Evolutionary conservation across 2,797 vertebrate species (phyloP), one percentile per base, ranked within the genome.

Genomic region (Toxotes lorentzi): DNA sequence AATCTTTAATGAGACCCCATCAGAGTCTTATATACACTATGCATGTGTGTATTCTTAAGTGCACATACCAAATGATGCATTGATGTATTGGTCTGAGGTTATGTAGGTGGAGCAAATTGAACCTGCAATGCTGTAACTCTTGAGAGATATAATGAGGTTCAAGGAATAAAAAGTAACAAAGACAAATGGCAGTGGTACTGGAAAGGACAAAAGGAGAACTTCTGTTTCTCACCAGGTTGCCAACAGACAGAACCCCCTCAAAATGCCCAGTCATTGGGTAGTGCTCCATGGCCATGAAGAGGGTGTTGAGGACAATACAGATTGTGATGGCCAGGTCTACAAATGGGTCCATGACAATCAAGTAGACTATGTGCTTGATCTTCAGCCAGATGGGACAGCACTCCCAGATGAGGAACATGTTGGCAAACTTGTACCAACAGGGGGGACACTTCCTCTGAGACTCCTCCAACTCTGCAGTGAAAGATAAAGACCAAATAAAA

Each of bases 241-340:
- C 98, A 0, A 97, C 97, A 1, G 83, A 1, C 73, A 99, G 94
- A 81, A 98, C 97, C 0, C 87, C 84, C 45, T 97, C 94, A 32
- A 99, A 99, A 0, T 96, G 76, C 0, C 62, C 17, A 0, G 98
- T 97, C 97, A 99, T 99, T 4, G 98, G 98, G 75, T 99, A 97
- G 85, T 99, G 98, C 85, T 99, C 98, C 98, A 99, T 98, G 2
- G 98, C 97, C 98, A 99, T 99, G 89, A 99, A 99, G 57, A 99
- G 84, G 0, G 98, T 99, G 90, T 99, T 99, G 82, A 99, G 96
- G 76, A 99, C 97, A 17, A 99, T 99, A 79, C 98, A 99, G 93
- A 99, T 99, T 88, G 98, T 99, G 90, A 99, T 99, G 92, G 98
- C 97, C 89, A 99, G 89, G 88, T 99, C 98, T 62, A 99, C 98